Conservation (phyloP, 2,888 invertebrate species). For the Trissolcus brochymenae region DNA sequence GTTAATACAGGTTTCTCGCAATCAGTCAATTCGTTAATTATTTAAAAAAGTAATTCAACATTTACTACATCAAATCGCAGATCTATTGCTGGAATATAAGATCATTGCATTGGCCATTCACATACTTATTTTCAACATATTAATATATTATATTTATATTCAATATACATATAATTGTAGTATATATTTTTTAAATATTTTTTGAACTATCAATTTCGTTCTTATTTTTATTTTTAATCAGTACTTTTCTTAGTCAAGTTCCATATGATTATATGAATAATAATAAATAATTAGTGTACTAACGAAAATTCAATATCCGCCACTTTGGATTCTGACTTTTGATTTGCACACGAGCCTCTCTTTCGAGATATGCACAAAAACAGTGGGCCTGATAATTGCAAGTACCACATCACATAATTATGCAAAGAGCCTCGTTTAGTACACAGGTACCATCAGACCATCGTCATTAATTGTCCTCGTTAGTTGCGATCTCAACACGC, state of each 20-base stretch:
- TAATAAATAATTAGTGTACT: slow-evolving; percentile 56
- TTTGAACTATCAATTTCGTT: too few species aligned
- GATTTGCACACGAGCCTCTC: slow-evolving; percentile 15
- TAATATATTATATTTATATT: too few species aligned
- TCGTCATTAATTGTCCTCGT: slow-evolving; percentile 63
- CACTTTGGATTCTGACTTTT: slow-evolving; percentile 33
- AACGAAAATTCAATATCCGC: slow-evolving; percentile 48
- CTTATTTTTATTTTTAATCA: too few species aligned
- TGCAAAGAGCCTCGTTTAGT: slow-evolving; percentile 56
- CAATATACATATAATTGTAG: too few species aligned
- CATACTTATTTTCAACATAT: too few species aligned
- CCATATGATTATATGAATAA: slow-evolving; percentile 62
- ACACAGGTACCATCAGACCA: slow-evolving; percentile 56
- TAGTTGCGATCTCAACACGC: slow-evolving; percentile 56
- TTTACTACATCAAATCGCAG: too few species aligned
- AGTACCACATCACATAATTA: slow-evolving; percentile 57
- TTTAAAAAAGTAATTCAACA: too few species aligned
- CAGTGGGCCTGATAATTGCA: slow-evolving; percentile 48
- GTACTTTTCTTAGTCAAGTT: too few species aligned
- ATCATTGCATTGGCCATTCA: too few species aligned
- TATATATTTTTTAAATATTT: too few species aligned
- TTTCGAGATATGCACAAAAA: slow-evolving; percentile 39
- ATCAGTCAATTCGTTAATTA: slow-evolving; percentile 38
- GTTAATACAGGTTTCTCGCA: slow-evolving; percentile 38
- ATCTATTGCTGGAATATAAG: too few species aligned